These are phyloP conservation scores for Artibeus jamaicensis DNA, from an alignment of 2,797 vertebrate species.

Conservation along the genomic window DNA sequence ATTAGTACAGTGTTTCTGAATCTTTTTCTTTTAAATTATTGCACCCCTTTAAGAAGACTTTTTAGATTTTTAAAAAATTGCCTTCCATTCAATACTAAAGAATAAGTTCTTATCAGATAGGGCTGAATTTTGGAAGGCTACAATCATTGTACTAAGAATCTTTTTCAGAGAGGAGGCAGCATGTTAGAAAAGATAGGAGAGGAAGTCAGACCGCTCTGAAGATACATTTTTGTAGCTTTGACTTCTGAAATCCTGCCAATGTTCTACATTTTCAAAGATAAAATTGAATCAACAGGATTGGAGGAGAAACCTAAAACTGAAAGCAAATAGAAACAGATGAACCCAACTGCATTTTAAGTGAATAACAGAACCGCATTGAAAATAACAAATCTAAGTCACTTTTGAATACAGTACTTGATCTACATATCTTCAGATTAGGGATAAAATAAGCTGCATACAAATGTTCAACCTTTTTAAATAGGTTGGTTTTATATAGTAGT, in stretches of 20 bases:
- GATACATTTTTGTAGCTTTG: neutral
- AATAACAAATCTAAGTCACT: neutral
- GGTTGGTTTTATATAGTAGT: neutral
- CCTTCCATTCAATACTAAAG: neutral
- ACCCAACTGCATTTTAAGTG: neutral
- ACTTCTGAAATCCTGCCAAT: neutral
- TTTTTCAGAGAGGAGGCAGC: neutral
- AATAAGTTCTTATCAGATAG: neutral
- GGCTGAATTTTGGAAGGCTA: neutral
- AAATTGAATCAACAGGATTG: neutral
- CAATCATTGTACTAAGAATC: neutral
- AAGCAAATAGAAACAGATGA: constrained; percentile 12
- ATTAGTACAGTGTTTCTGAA: neutral
- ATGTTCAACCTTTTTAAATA: neutral
- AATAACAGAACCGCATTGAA: neutral
- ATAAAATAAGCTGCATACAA: constrained; percentile 3
- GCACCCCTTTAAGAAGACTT: neutral
- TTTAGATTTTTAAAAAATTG: neutral
- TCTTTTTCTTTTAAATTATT: neutral
- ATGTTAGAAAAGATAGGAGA: neutral
- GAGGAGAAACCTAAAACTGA: neutral
- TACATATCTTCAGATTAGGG: neutral
- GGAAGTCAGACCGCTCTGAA: neutral
- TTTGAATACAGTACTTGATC: neutral
- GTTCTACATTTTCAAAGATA: constrained; percentile 33